These are phyloP conservation scores for Phataginus tricuspis DNA, from an alignment of 2,797 vertebrate species.

Conservation along the genomic window DNA sequence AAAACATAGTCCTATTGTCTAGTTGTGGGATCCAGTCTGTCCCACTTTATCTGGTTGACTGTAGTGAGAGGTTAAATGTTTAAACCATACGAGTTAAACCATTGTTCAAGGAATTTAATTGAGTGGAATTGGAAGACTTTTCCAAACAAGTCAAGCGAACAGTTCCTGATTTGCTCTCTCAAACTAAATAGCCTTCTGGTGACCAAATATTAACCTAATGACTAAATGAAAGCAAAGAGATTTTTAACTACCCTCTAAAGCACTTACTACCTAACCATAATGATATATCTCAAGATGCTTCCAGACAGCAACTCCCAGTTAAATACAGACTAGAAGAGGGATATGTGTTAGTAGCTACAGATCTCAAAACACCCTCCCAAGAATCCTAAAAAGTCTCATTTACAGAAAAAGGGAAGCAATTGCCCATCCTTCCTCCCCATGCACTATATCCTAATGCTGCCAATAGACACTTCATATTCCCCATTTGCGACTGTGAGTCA, in stretches of 20 bases:
- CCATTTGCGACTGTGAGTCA: background rate
- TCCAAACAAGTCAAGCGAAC: slow-evolving; percentile 52
- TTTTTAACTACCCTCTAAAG: background rate
- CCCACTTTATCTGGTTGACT: background rate
- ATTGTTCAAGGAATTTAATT: background rate
- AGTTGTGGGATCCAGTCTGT: background rate
- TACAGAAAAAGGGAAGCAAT: background rate
- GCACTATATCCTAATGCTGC: background rate
- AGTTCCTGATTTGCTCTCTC: background rate
- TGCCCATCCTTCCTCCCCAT: background rate
- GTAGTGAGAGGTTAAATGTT: background rate
- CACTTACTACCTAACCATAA: background rate
- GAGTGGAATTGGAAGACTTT: slow-evolving; percentile 36
- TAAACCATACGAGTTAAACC: background rate
- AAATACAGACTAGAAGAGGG: background rate
- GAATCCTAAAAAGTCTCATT: background rate
- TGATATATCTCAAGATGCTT: background rate
- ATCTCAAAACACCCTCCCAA: background rate
- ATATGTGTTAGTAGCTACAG: background rate
- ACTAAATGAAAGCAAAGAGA: slow-evolving; percentile 22
- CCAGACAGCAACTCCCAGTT: background rate
- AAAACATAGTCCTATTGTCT: slow-evolving; percentile 13
- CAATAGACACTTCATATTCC: background rate
- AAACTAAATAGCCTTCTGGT: background rate
- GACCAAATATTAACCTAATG: slow-evolving; percentile 46